Conservation (phyloP, 2,888 invertebrate species). For the Pachycephus smyrnensis region DNA sequence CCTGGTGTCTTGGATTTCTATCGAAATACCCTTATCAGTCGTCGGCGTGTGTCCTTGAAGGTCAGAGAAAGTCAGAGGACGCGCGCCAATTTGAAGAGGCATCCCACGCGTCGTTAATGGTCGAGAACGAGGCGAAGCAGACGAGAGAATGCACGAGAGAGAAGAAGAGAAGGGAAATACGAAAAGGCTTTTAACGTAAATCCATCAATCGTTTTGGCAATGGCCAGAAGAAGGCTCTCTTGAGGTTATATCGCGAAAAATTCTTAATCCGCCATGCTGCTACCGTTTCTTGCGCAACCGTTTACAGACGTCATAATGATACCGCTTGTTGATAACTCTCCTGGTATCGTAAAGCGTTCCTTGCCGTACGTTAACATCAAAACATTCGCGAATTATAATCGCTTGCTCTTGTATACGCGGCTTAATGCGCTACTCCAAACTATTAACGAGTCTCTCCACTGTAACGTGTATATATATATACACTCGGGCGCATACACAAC, state of each 20-base stretch:
- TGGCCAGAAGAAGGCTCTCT: background rate
- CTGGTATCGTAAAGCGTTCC: background rate
- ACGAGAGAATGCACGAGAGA: background rate
- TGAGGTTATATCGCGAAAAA: background rate
- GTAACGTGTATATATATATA: background rate
- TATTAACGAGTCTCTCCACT: background rate
- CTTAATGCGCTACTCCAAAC: background rate
- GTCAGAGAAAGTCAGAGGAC: background rate
- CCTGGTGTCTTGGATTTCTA: background rate
- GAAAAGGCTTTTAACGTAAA: background rate
- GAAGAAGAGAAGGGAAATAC: background rate
- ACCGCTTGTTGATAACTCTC: background rate
- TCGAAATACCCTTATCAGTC: background rate
- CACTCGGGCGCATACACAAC: too few species aligned
- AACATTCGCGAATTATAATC: background rate
- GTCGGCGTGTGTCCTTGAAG: background rate
- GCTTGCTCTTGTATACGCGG: background rate
- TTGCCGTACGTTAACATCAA: background rate
- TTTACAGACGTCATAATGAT: background rate
- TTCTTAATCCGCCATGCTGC: background rate
- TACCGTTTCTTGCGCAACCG: background rate
- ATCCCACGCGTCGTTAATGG: background rate
- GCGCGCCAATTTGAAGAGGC: background rate
- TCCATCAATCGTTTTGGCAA: background rate
- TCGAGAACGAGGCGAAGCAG: background rate